Conservation (phyloP, 1,140 invertebrate species). For the Hormaphis cornu region DNA sequence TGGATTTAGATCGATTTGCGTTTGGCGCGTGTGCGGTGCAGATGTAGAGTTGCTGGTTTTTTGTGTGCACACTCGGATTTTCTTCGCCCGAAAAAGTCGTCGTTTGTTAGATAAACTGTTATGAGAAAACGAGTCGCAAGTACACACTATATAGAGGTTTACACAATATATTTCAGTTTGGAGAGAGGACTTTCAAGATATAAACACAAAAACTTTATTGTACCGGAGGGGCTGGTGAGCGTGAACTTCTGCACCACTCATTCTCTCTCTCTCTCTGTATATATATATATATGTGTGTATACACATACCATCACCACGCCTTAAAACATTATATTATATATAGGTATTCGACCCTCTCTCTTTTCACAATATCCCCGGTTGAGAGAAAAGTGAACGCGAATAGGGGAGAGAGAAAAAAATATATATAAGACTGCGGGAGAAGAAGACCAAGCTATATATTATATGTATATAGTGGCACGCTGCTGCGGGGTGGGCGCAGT, state of each 20-base stretch:
- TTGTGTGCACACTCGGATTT: neutral
- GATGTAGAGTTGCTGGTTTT: too few species aligned
- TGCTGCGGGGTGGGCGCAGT: too few species aligned
- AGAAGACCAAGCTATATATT: too few species aligned
- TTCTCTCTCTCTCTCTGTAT: neutral
- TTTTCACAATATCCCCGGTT: neutral
- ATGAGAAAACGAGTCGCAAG: constrained; percentile 1
- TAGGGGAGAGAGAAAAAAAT: too few species aligned
- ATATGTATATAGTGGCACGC: too few species aligned
- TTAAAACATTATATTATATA: neutral
- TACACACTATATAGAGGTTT: too few species aligned
- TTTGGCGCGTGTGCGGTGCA: neutral
- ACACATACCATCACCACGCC: neutral
- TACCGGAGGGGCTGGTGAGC: neutral
- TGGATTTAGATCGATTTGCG: constrained; percentile 24
- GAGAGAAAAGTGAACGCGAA: neutral
- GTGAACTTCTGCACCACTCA: neutral
- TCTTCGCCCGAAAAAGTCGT: constrained; percentile 22
- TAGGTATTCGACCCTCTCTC: constrained; percentile 27
- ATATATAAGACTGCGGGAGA: too few species aligned
- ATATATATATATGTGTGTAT: constrained; percentile 1
- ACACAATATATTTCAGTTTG: too few species aligned
- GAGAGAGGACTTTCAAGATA: constrained; percentile 20
- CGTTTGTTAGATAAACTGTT: constrained; percentile 33
- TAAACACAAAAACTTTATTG: constrained; percentile 27